Evolutionary conservation across 2,113 vertebrate species (phyloP).

Genomic region (Alligator sinensis): DNA sequence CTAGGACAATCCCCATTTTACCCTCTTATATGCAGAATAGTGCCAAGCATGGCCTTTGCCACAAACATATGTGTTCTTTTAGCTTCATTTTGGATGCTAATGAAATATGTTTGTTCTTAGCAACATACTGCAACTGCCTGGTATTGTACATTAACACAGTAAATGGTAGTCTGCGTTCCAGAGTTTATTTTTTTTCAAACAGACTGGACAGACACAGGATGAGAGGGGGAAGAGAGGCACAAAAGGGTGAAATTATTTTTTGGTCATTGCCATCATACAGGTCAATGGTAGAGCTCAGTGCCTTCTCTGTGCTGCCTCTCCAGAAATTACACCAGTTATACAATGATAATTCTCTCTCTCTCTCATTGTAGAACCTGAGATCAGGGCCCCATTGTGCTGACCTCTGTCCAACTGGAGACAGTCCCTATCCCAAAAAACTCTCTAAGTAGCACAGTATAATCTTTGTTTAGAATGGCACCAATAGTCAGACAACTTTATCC

Average conservation of each 20-base stretch:
- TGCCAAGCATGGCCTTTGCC: not conserved
- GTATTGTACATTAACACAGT: no score
- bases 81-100: not conserved
- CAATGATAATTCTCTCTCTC: no score
- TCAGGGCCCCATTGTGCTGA: not conserved
- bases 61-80: not conserved
- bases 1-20: not conserved
- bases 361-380: not conserved
- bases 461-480: not conserved
- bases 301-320: not conserved
- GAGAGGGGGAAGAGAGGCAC: not conserved
- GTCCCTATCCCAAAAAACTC: not conserved
- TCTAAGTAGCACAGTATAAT: not conserved
- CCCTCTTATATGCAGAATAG: not conserved
- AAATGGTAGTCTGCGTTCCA: no score
- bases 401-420: not conserved
- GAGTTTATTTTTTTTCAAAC: not conserved
- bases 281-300: not conserved
- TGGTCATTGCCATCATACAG: not conserved
- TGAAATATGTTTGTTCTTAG: not conserved
- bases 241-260: not conserved
- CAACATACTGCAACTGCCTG: not conserved
- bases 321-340: not conserved
- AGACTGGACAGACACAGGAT: not conserved
- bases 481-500: not conserved